Evolutionary conservation across 35 echinoderm and acorn worm genomes (phyloP), one percentile per base, ranked within the genome.

Genomic region (Apostichopus japonicus): DNA sequence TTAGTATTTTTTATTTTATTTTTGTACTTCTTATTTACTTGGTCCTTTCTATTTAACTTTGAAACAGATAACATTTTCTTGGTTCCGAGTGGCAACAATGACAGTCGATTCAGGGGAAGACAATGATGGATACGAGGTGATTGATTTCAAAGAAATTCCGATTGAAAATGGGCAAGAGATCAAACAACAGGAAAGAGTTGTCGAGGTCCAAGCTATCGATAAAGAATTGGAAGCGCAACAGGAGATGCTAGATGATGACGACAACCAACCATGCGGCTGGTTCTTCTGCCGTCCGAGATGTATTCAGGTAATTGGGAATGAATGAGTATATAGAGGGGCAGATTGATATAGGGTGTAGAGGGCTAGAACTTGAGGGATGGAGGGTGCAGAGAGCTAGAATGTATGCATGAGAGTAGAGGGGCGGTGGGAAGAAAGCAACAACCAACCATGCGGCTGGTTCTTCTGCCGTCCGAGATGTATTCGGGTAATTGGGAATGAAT

Each of bases 251-350:
- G 23, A 65, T 6, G 78, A 87, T 16, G 92, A 94, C 21, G 95
- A 94, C 15, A 93, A 94, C 19, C 24, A 79, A 44, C 80, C 16
- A 54, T 96, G 91, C 53, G 93, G 95, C 5, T 96, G 95, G 95
- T 53, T 93, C 5, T 54, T 55, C 54, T 72, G 86, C 23, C 75
- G 90, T 27, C 93, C 95, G 52, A 86, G 77, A 23, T 96, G 72
- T 56, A 24, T 95, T 4, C 94, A 92, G 82, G 82, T 95, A n/a
- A 61, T 44, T 44, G 33, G 33, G 2, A 3, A 44, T 44, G 33
- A 44, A 44, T 44, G 2, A 44, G 33, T 44, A 4, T 4, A 3
- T 44, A 44, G 33, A 44, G 33, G 2, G 33, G 2, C 33, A 44
- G 33, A 44, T 44, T 4, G 33, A 44, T 44, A 4, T 44, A 44